phyloP scores from a whole-genome alignment of 2,797 vertebrate genomes.

The Zenarchopterus dispar region DNA sequence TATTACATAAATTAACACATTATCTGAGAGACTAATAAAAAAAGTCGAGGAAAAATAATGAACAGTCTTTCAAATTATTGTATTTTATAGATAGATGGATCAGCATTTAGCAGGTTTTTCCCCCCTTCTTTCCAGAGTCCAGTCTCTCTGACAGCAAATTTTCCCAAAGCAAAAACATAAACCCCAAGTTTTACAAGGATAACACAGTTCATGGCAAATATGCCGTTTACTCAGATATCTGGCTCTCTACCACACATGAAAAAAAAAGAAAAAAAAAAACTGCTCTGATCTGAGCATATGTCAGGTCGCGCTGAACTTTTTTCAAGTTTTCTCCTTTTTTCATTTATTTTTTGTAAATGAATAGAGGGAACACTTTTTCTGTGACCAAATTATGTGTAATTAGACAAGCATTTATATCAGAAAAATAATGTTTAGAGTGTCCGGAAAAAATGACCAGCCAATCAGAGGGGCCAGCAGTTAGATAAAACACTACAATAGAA shows the following conservation, averaged over 20 bases:
- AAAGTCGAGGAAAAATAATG: no score
- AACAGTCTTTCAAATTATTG: no score
- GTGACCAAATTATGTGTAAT: neutral
- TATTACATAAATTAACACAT: neutral
- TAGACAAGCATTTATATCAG: no score
- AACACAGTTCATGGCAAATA: constrained; percentile 70
- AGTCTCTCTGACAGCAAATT: constrained; percentile 41
- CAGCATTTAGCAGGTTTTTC: constrained; percentile 33
- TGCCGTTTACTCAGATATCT: constrained; percentile 71
- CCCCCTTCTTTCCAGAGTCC: constrained; percentile 25
- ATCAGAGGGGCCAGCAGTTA: no score
- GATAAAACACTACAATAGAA: no score
- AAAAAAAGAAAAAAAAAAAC: constrained; percentile 40
- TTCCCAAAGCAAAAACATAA: constrained; percentile 64
- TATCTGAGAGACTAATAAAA: no score
- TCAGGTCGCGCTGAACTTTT: constrained; percentile 9
- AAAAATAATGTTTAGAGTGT: no score
- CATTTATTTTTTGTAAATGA: neutral
- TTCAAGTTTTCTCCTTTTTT: neutral
- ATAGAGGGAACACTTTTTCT: neutral
- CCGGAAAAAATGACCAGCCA: no score
- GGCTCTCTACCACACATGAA: constrained; percentile 61
- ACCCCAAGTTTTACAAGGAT: constrained; percentile 70
- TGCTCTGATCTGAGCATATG: constrained; percentile 36
- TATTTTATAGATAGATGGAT: constrained; percentile 35